Evolutionary conservation across 2,113 vertebrate genomes (phyloP).

Genomic region (Eulemur macaco): DNA sequence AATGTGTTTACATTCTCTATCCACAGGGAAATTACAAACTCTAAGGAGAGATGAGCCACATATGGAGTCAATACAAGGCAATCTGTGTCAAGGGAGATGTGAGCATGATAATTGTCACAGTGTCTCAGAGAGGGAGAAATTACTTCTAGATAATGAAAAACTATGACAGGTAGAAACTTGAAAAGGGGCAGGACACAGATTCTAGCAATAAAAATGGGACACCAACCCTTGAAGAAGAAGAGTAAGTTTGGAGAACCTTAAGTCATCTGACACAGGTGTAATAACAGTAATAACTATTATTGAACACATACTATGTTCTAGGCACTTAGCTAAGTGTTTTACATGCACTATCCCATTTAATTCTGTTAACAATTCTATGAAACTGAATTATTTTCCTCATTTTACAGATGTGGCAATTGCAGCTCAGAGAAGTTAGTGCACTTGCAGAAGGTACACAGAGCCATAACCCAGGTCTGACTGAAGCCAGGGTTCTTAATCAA

Average conservation of each 20-base stretch:
- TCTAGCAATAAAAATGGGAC: not conserved
- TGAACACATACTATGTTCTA: not conserved
- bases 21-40: not conserved
- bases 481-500: not conserved
- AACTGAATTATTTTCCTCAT: not conserved
- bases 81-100: not conserved
- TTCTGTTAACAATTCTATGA: not conserved
- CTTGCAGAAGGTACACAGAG: not conserved
- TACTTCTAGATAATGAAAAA: not conserved
- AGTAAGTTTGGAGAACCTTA: not conserved
- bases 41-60: not conserved
- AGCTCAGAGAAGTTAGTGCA: not conserved
- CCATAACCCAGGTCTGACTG: not conserved
- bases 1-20: not conserved
- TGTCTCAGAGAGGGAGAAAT: not conserved
- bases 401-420: not conserved
- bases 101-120: not conserved
- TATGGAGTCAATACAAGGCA: not conserved
- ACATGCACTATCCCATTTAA: not conserved
- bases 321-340: not conserved
- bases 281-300: not conserved
- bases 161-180: not conserved
- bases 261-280: not conserved
- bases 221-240: not conserved
- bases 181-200: not conserved